These are phyloP conservation scores for Hermatobates lingyangjiaoensis DNA, from an alignment of 1,140 invertebrate genomes.

Conservation along the genomic window DNA sequence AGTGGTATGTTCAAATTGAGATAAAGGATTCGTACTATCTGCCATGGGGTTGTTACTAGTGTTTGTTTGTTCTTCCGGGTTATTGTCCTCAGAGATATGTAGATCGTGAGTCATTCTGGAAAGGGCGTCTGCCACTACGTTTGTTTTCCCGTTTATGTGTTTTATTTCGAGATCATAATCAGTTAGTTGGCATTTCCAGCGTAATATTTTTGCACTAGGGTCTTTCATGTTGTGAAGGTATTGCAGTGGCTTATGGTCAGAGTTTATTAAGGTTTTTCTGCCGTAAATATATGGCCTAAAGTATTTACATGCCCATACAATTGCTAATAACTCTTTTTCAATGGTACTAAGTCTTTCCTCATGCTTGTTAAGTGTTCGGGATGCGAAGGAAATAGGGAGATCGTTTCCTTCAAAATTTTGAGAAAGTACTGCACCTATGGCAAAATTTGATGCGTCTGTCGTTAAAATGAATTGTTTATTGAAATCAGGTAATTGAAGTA, in stretches of 20 bases:
- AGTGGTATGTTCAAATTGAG: too few species aligned
- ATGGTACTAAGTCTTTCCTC: conserved; percentile 19
- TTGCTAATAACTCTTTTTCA: conserved; percentile 31
- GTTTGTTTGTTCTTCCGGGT: too few species aligned
- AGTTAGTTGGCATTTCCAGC: conserved; percentile 14
- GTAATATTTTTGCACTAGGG: conserved; percentile 9
- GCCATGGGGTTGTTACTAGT: too few species aligned
- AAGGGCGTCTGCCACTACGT: conserved; percentile 17
- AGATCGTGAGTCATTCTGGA: background rate
- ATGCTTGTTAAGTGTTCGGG: conserved; percentile 17
- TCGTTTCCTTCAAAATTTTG: conserved; percentile 19
- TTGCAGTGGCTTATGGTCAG: conserved; percentile 27
- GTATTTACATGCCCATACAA: conserved; percentile 27
- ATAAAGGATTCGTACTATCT: too few species aligned
- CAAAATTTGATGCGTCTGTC: conserved; percentile 23
- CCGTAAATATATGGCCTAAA: conserved; percentile 26
- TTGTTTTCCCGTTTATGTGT: conserved; percentile 19
- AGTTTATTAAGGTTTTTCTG: conserved; percentile 26
- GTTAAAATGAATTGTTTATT: conserved; percentile 22
- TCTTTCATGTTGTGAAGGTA: conserved; percentile 27
- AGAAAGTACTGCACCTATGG: conserved; percentile 21
- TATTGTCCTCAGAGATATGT: too few species aligned
- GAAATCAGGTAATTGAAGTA: conserved; percentile 15
- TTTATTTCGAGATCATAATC: conserved; percentile 14
- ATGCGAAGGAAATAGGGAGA: conserved; percentile 20